phyloP scores from a whole-genome alignment of 2,888 invertebrate species.

The Microchrysa polita region DNA sequence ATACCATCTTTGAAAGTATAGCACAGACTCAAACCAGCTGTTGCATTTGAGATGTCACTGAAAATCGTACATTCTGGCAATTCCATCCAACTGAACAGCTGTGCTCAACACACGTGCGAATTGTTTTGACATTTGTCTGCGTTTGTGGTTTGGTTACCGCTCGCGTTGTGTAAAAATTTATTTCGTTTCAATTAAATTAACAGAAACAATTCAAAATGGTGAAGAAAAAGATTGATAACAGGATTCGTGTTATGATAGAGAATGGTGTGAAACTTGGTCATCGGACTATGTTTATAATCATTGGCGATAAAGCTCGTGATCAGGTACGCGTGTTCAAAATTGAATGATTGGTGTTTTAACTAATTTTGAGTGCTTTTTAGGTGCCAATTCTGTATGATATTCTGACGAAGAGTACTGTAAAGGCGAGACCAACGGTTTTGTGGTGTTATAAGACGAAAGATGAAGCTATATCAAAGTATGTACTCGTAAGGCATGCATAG shows the following conservation, averaged over 20 bases:
- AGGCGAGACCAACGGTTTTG: constrained; percentile 90
- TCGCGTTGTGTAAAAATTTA: not conserved
- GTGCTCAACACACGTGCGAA: constrained; percentile 9
- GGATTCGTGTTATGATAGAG: constrained; percentile 94
- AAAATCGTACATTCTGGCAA: not conserved
- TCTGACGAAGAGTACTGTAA: constrained; percentile 92
- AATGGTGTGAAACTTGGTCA: constrained; percentile 93
- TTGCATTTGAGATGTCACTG: too few relatives aligned
- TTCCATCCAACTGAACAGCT: not conserved
- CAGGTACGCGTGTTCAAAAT: constrained; percentile 71
- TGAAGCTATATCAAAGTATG: constrained; percentile 84
- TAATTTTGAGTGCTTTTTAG: constrained; percentile 64
- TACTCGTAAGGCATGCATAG: not conserved
- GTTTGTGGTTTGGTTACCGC: not conserved
- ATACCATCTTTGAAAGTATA: too few relatives aligned
- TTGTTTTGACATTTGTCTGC: constrained; percentile 24
- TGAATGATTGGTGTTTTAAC: constrained; percentile 1
- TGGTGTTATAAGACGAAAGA: constrained; percentile 99
- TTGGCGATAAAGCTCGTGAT: constrained; percentile 95
- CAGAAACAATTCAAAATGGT: constrained; percentile 71
- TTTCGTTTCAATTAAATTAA: not conserved
- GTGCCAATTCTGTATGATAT: constrained; percentile 98
- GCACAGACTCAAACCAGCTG: too few relatives aligned
- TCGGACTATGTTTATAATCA: constrained; percentile 91
- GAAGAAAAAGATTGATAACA: constrained; percentile 95